A percentile compares a stretch with the other conserved stretches of the same genome.
Evolutionary conservation across 2,113 vertebrate genomes (phyloP).

Genomic region (Lagopus muta): DNA sequence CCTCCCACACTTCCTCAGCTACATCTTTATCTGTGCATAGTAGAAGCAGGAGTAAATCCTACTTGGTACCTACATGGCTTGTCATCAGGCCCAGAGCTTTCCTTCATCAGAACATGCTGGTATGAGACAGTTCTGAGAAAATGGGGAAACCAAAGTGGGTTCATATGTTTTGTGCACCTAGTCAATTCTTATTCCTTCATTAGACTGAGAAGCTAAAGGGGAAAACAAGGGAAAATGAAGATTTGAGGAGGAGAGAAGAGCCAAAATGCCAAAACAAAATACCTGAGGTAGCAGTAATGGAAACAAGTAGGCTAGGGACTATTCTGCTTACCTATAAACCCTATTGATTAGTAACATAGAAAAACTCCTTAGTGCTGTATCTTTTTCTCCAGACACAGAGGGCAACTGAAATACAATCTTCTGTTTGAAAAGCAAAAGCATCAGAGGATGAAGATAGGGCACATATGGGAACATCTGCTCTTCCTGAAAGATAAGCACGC

Average conservation of each 20-base stretch:
- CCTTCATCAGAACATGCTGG: background rate
- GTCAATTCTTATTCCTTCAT: background rate
- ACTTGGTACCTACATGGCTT: fast-evolving
- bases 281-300: background rate
- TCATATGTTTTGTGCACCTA: background rate
- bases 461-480: constrained; percentile 19
- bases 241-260: background rate
- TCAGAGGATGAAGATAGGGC: constrained; percentile 25
- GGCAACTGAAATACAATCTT: constrained; percentile 66
- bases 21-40: background rate
- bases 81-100: background rate
- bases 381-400: constrained; percentile 44
- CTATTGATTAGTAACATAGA: background rate
- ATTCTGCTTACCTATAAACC: background rate
- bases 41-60: background rate
- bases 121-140: background rate
- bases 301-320: background rate
- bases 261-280: background rate
- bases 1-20: background rate
- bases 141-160: background rate
- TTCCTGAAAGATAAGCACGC: constrained; percentile 56
- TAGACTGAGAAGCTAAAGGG: background rate
- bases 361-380: constrained; percentile 23
- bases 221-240: background rate
- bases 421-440: constrained; percentile 49